A percentile compares a stretch with the other conserved stretches of the same genome.
phyloP scores from a whole-genome alignment of 64 coral and sea anemone species.

The Pachyseris speciosa region DNA sequence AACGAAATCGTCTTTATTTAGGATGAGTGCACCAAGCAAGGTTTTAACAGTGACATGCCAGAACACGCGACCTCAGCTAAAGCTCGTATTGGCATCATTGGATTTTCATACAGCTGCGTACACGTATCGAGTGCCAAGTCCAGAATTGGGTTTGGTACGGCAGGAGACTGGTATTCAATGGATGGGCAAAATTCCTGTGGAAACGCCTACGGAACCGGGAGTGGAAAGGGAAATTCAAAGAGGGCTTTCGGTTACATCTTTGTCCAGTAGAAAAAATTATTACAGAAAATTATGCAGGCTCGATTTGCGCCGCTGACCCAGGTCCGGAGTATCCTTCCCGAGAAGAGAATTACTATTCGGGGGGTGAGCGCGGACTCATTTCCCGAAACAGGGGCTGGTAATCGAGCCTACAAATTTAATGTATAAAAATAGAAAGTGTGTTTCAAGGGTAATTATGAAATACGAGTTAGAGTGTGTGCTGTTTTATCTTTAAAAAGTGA shows the following conservation, averaged over 20 bases:
- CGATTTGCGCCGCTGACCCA: too few relatives aligned
- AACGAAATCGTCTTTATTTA: neutral
- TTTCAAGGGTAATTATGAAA: too few relatives aligned
- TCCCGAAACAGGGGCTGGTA: too few relatives aligned
- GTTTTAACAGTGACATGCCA: constrained; percentile 36
- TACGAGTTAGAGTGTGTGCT: too few relatives aligned
- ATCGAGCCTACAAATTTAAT: too few relatives aligned
- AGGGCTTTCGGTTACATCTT: constrained; percentile 67
- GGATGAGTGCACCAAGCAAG: constrained; percentile 24
- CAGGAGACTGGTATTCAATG: constrained; percentile 12
- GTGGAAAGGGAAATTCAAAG: neutral
- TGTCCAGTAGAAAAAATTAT: constrained; percentile 42
- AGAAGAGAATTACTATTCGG: too few relatives aligned
- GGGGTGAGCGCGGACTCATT: too few relatives aligned
- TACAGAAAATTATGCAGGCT: too few relatives aligned
- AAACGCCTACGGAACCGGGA: constrained; percentile 67
- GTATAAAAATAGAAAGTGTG: too few relatives aligned
- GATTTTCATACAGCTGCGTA: neutral
- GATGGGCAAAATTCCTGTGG: constrained; percentile 34
- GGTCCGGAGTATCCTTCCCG: too few relatives aligned
- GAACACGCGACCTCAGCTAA: neutral
- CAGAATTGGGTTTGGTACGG: constrained; percentile 71
- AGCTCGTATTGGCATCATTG: constrained; percentile 78
- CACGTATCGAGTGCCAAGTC: neutral
- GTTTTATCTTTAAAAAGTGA: too few relatives aligned